Base-by-base conservation (phyloP, 2,113 vertebrate species). In the Terrapene triunguis region DNA sequence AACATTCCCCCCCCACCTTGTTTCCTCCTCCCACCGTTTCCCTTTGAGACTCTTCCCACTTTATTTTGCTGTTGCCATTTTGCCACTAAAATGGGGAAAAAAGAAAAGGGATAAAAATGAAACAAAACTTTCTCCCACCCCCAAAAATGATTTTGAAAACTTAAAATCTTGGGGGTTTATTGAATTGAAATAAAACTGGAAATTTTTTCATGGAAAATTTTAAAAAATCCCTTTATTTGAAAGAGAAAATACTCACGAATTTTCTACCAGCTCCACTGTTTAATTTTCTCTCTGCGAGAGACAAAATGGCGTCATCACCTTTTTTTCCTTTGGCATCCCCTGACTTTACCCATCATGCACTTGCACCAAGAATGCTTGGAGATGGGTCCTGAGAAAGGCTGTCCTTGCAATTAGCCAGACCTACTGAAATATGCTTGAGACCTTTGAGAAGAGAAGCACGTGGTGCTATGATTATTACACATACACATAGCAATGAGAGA, bases 241-340 rank as follows among this genome's bases (percentile, higher is more conserved):
- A 14, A 82, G 80, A 3, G 8, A 80, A 74, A 82, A 78, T 69
- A 69, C 62, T n/a, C 17, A 69, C 35, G 7, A n/a, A 10, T 69
- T 44, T 44, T 5, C 24, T 76, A 25, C 10, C 24, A 3, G 10
- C 72, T 76, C 42, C 12, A 8, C 24, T 76, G 10, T 76, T 44
- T 25, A 27, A 44, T 76, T 44, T 65, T 44, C 72, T 76, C 4
- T 42, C 72, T 11, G 9, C 38, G 21, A 42, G 9, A 24, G 10
- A 25, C 1, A 0, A 21, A 5, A 50, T 24, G 79, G 82, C 19
- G 35, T 38, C 6, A 1, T 87, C 48, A 74, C 84, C 0, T 35
- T 82, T 10, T 74, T 84, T 79, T 1, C 93, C 78, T 57, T 50
- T 10, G 69, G n/a, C 69, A 38, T 72, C n/a, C 47, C 82, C 35